Percentiles rank a stretch among this genome's conserved stretches.
Evolutionary conservation across 1,140 invertebrate genomes (phyloP).

Genomic region (Dolichoris vasculosae): DNA sequence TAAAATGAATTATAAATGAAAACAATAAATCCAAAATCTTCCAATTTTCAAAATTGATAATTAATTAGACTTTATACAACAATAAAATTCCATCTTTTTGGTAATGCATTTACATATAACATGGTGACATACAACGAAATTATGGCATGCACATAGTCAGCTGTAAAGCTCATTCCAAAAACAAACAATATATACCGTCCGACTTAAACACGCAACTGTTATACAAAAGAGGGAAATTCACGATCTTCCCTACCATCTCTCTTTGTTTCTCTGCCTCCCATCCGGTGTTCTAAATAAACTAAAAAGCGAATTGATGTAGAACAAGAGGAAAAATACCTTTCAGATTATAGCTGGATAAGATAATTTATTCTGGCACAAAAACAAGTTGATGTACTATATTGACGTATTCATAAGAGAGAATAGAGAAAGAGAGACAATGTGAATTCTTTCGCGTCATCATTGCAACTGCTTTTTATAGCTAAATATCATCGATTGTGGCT

Average conservation of each 20-base stretch:
- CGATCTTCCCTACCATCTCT: too few species aligned
- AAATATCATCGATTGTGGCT: conserved; percentile 17
- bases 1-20: too few species aligned
- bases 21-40: not conserved
- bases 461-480: conserved; percentile 23
- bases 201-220: not conserved
- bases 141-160: conserved; percentile 13
- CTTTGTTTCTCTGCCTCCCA: not conserved
- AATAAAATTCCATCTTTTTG: not conserved
- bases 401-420: not conserved
- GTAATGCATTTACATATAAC: too few species aligned
- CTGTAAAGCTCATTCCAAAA: conserved; percentile 37
- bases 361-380: conserved; percentile 28
- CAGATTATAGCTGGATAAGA: not conserved
- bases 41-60: not conserved
- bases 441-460: conserved; percentile 5
- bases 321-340: not conserved
- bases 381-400: not conserved
- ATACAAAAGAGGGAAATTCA: conserved; percentile 1
- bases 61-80: not conserved
- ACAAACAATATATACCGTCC: conserved; percentile 16
- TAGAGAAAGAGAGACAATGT: not conserved
- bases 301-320: not conserved
- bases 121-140: not conserved
- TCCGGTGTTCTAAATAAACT: not conserved